phyloP scores from a whole-genome alignment of 2,113 vertebrate species.

The Dasypus novemcinctus region DNA sequence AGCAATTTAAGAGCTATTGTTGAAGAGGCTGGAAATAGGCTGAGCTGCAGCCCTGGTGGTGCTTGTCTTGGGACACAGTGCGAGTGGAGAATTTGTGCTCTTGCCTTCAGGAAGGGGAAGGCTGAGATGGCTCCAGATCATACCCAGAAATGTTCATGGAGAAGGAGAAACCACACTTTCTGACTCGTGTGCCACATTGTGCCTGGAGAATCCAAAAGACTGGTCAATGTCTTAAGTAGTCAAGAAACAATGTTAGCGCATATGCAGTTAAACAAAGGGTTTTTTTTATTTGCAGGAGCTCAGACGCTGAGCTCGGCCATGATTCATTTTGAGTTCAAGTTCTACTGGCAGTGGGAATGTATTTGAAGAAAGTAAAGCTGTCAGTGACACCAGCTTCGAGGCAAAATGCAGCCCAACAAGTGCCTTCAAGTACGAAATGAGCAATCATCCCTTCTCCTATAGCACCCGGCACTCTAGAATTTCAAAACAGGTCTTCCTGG shows the following conservation, averaged over 20 bases:
- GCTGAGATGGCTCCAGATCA: background rate
- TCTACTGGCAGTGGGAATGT: background rate
- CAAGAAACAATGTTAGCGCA: background rate
- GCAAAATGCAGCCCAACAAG: background rate
- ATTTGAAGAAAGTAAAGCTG: slow-evolving; percentile 49
- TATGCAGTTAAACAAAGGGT: background rate
- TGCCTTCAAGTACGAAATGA: background rate
- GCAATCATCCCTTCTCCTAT: background rate
- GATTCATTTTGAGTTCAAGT: slow-evolving; percentile 30
- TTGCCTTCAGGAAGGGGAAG: background rate
- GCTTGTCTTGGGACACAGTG: background rate
- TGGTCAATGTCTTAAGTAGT: background rate
- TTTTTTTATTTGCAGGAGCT: background rate
- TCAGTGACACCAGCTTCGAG: slow-evolving; percentile 21
- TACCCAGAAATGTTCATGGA: background rate
- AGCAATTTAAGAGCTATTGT: slow-evolving; percentile 77
- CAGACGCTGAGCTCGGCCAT: background rate
- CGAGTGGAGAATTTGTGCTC: background rate
- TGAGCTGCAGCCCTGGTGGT: background rate
- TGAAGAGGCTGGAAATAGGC: slow-evolving; percentile 70
- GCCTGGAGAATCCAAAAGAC: background rate
- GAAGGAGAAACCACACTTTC: background rate
- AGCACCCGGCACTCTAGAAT: slow-evolving; percentile 31
- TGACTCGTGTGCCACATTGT: background rate
- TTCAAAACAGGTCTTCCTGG: slow-evolving; percentile 52